Base-by-base conservation (phyloP, 2,113 vertebrate species). In the Sporophila hypoxantha region DNA sequence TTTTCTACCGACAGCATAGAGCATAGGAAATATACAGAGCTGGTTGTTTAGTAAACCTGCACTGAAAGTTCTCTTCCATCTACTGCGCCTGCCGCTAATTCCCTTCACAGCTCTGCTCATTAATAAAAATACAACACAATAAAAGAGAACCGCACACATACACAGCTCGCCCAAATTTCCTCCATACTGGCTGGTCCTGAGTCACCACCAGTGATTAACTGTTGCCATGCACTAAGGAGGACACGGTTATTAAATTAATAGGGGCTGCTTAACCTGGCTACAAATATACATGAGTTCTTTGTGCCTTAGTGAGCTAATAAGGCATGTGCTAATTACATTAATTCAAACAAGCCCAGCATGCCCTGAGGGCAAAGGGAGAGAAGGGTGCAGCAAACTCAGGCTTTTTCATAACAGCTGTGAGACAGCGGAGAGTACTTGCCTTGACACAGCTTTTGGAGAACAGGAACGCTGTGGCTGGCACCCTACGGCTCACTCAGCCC, bases 231-330 rank as follows among this genome's bases (percentile, higher is more conserved):
- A 30, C 39, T 27, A 75, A 89, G 75, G 81, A 95, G 75, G 88
- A 93, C 90, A 93, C 39, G 2, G 74, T 93, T 86, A 89, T 95
- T 95, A 93, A 92, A 90, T 91, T 92, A 95, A 89, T 85, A 89
- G 60, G 65, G 61, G 85, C 77, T 88, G 89, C 85, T 94, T 95
- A 93, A 93, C 90, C 88, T 93, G 91, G 88, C 89, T 95, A 91
- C 88, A 93, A 93, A 92, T 64, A 91, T 53, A 93, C 75, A 85
- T 6, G 75, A 90, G 74, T 75, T 88, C 87, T 93, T 93, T 95
- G 85, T 90, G 92, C 92, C 92, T 92, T 94, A 88, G 92, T 90
- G 94, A 95, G 78, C 92, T 94, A 96, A 95, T 90, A 94, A 94
- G 68, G 82, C 94, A 89, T 93, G 93, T 89, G 85, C 90, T 93